Base-by-base conservation (phyloP, 2,888 invertebrate species). In the Pterostichus niger region DNA sequence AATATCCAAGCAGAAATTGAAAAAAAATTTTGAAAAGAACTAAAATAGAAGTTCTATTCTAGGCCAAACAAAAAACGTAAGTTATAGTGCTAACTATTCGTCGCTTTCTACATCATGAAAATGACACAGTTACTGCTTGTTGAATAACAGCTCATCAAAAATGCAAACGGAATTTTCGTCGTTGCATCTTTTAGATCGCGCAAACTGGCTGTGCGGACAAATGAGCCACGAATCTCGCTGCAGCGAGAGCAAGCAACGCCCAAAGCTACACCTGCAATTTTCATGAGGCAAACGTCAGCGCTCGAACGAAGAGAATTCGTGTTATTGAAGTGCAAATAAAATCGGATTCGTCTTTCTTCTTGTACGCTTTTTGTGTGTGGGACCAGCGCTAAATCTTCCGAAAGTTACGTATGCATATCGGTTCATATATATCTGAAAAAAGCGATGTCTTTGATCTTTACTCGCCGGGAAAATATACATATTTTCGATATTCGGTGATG, bases 371-470 rank as follows among this genome's bases (percentile, higher is more conserved):
- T 49, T 75, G 61, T 61, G 78, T 40, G 46, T 77, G 44, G 54
- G 15, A 40, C 40, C 44, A 52, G 49, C 33, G 82, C 61, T 59
- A 82, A 75, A 75, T 82, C 75, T 82, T 59, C 56, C 44, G 7
- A 73, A 75, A 75, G 59, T 82, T 82, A 75, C 33, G 56, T 33
- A 82, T 61, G 82, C 82, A 75, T 82, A 82, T 82, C 75, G 75
- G 75, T 61, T 75, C 75, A 59, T 40, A 75, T 59, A 75, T 82
- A 31, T 68, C 49, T 61, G 46, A 44, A 61, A 82, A 81, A 82
- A 46, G 82, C 61, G 75, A 40, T 56, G 73, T 82, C 82, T 82
- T 82, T 82, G 82, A 82, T 82, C 82, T 82, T 82, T 82, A 82
- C 46, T 73, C 46, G 24, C n/a, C 56, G 44, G 17, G 61, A 75